These are phyloP conservation scores for Pseudorhombus dupliciocellatus DNA, from an alignment of 2,113 vertebrate genomes.

Conservation along the genomic window DNA sequence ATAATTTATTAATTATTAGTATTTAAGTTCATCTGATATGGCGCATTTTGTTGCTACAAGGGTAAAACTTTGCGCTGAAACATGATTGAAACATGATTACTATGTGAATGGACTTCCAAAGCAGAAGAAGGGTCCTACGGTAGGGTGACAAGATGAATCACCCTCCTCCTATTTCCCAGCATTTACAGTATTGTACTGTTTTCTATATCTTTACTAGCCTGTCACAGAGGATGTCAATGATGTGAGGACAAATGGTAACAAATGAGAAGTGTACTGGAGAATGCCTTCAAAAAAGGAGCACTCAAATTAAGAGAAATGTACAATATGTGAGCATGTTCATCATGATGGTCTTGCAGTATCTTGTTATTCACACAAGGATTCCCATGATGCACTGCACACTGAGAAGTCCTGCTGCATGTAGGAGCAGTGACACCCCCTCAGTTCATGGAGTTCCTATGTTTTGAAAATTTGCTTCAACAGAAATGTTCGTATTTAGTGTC, in stretches of 20 bases:
- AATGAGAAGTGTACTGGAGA: constrained; percentile 23
- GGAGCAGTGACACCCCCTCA: constrained; percentile 44
- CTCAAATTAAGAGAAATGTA: constrained; percentile 18
- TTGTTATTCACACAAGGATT: constrained; percentile 49
- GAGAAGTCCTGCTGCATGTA: constrained; percentile 62
- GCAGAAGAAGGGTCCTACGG: background rate
- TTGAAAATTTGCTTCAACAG: constrained; percentile 56
- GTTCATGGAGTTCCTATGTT: constrained; percentile 54
- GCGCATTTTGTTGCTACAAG: background rate
- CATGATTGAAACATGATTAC: constrained; percentile 18
- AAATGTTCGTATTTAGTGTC: constrained; percentile 71
- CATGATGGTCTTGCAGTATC: constrained; percentile 52
- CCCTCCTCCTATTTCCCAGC: constrained; percentile 7
- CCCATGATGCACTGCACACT: constrained; percentile 72
- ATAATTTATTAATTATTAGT: background rate
- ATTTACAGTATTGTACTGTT: background rate
- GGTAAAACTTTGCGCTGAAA: constrained; percentile 2
- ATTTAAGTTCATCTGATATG: background rate
- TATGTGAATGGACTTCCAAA: background rate
- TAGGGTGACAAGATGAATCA: constrained; percentile 6
- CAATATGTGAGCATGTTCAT: constrained; percentile 42
- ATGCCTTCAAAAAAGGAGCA: constrained; percentile 29
- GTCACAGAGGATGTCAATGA: constrained; percentile 1
- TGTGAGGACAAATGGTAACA: constrained; percentile 25
- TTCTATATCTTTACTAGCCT: constrained; percentile 24